Evolutionary conservation across 2,888 invertebrate species (phyloP), one percentile per base, ranked within the genome.

Genomic region (Lasioglossum malachurum): DNA sequence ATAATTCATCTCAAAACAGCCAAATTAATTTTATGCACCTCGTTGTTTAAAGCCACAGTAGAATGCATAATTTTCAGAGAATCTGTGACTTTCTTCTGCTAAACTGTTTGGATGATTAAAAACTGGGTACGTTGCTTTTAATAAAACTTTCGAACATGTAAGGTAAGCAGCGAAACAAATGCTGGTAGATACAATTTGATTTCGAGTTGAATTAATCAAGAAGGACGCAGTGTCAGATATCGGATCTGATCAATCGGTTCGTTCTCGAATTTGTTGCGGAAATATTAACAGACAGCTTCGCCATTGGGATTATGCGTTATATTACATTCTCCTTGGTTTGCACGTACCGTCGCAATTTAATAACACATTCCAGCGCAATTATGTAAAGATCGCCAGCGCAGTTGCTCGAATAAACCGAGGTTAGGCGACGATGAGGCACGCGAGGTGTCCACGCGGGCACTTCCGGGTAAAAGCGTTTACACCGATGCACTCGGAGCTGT

Each of bases 241-340:
- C 16, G 31, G 64, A 31, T 64, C 14, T 19, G 16, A 2, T 1
- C 31, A 19, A 7, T 64, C 16, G 14, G 35, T 67, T 67, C 19
- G 19, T 35, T 69, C 35, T 69, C 35, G 23, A 12, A 12, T 8
- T 35, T 23, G 38, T 38, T 23, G 69, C 23, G 12, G 8, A 38
- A 19, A 1, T 69, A 69, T 69, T n/a, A n/a, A 69, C 38, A n/a
- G 69, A 38, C 69, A 38, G 69, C 38, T 23, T 12, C 12, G 69
- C 69, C 69, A 38, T 69, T 69, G 69, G n/a, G 10, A 69, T 69
- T 38, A 23, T 69, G 38, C 23, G 38, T 69, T 23, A 38, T 69
- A 69, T 69, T 69, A 69, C 69, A 23, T 35, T 69, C 69, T 69
- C 69, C 69, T 69, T 38, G 69, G 69, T 69, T 38, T 38, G 38